Conservation (phyloP, 2,797 vertebrate species). For the Oreortyx pictus region DNA sequence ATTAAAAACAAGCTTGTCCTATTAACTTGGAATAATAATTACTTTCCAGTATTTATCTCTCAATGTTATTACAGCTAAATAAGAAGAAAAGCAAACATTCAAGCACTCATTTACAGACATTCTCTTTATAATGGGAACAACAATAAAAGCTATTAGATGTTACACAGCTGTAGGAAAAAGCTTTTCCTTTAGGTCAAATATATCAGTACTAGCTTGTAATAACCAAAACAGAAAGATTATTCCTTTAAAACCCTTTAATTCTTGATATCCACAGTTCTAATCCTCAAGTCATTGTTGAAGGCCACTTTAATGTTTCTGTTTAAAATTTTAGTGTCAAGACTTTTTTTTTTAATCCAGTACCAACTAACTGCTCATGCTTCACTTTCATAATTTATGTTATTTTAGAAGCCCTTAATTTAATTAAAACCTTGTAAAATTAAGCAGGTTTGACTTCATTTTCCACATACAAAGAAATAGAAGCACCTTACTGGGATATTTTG, state of each 20-base stretch:
- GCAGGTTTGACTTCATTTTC: conserved; percentile 61
- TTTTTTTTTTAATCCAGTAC: background rate
- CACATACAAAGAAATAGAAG: conserved; percentile 66
- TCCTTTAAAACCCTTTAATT: conserved; percentile 50
- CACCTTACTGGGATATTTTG: conserved; percentile 74
- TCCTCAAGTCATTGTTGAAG: conserved; percentile 52
- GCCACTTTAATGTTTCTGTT: conserved; percentile 48
- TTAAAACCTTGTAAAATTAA: conserved; percentile 74
- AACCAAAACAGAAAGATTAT: conserved; percentile 40
- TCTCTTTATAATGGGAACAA: conserved; percentile 43
- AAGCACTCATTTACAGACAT: conserved; percentile 32
- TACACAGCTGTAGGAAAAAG: background rate
- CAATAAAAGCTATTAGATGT: conserved; percentile 45
- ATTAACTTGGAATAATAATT: conserved; percentile 15
- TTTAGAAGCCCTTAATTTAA: conserved; percentile 68
- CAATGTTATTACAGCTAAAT: background rate
- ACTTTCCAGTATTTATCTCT: conserved; percentile 35
- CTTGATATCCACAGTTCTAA: conserved; percentile 52
- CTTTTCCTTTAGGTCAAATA: conserved; percentile 53
- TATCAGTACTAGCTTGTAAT: conserved; percentile 40
- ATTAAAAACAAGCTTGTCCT: background rate
- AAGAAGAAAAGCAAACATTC: conserved; percentile 20
- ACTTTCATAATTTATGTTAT: conserved; percentile 38
- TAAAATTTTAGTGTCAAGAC: conserved; percentile 40
- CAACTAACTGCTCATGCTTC: conserved; percentile 47